A percentile compares a stretch with the other conserved stretches of the same genome.
phyloP scores from a whole-genome alignment of 2,888 invertebrate species.

The Drosophila pegasa region DNA sequence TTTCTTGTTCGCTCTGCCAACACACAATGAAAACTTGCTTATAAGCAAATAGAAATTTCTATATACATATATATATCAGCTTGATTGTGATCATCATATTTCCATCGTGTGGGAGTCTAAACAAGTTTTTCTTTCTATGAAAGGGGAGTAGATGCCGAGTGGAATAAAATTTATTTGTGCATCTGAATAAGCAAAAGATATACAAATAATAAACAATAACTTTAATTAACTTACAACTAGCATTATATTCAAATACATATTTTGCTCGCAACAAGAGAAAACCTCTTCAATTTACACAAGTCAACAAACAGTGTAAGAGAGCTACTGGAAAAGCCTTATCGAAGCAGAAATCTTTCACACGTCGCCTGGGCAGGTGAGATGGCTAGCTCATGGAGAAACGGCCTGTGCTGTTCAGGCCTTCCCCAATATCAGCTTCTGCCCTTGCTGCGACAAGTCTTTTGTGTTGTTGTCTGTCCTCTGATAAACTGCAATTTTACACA shows the following conservation, averaged over 20 bases:
- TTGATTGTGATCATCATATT: constrained; percentile 26
- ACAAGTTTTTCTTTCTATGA: neutral
- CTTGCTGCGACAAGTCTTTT: constrained; percentile 32
- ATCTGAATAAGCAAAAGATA: neutral
- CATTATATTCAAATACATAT: constrained; percentile 6
- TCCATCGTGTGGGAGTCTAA: constrained; percentile 46
- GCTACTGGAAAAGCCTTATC: constrained; percentile 21
- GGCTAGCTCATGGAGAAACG: constrained; percentile 10
- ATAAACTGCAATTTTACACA: constrained; percentile 43
- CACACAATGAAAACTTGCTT: constrained; percentile 58
- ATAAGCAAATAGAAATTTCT: constrained; percentile 8
- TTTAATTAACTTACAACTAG: constrained; percentile 1
- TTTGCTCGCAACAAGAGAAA: constrained; percentile 2
- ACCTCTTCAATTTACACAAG: constrained; percentile 25
- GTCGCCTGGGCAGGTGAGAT: constrained; percentile 14
- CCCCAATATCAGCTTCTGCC: constrained; percentile 16
- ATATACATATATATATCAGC: constrained; percentile 24
- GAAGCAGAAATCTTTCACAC: constrained; percentile 18
- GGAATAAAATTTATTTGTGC: neutral
- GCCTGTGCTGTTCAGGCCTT: constrained; percentile 6
- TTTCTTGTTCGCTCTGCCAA: constrained; percentile 26
- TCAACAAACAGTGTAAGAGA: constrained; percentile 27
- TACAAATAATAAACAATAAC: constrained; percentile 1
- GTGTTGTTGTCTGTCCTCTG: constrained; percentile 37
- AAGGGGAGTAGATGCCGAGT: neutral